A percentile compares a stretch with the other conserved stretches of the same genome.
Conservation (phyloP, 2,888 invertebrate species). For the Metalampra italica region DNA sequence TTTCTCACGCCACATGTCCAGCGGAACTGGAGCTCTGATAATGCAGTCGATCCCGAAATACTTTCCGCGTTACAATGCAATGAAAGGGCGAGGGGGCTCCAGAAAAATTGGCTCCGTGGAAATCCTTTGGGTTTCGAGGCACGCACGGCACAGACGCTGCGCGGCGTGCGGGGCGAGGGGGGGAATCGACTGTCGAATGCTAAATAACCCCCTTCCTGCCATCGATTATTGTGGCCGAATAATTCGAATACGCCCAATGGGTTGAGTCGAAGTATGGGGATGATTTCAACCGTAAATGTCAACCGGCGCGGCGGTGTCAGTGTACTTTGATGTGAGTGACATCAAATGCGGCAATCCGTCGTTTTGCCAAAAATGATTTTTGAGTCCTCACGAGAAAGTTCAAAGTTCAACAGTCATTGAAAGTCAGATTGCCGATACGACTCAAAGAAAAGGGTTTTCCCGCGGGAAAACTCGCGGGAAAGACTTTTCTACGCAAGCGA, state of each 20-base stretch:
- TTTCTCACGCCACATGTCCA: slow-evolving; percentile 4
- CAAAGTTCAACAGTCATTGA: too few species aligned
- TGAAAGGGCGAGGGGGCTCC: slow-evolving; percentile 3
- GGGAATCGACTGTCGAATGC: slow-evolving; percentile 7
- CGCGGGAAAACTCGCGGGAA: too few species aligned
- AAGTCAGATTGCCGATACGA: too few species aligned
- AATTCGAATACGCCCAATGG: slow-evolving; percentile 1
- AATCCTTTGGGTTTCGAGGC: slow-evolving; percentile 13
- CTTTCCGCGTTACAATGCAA: background rate
- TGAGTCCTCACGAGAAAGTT: too few species aligned
- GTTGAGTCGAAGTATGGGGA: background rate
- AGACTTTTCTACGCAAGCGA: too few species aligned
- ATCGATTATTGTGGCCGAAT: slow-evolving; percentile 11
- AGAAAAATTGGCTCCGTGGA: slow-evolving; percentile 1
- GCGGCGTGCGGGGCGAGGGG: background rate
- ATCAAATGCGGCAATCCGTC: too few species aligned
- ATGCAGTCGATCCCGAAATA: background rate
- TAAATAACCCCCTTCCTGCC: slow-evolving; percentile 10
- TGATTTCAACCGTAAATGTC: too few species aligned
- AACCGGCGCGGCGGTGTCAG: too few species aligned
- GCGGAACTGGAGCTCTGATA: background rate
- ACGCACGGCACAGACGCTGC: slow-evolving; percentile 10
- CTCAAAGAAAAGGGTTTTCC: too few species aligned
- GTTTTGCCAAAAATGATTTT: too few species aligned
- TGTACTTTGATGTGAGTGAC: too few species aligned